A percentile compares a stretch with the other conserved stretches of the same genome.
Evolutionary conservation across 2,888 invertebrate species (phyloP).

Genomic region (Allolobophora icterica): DNA sequence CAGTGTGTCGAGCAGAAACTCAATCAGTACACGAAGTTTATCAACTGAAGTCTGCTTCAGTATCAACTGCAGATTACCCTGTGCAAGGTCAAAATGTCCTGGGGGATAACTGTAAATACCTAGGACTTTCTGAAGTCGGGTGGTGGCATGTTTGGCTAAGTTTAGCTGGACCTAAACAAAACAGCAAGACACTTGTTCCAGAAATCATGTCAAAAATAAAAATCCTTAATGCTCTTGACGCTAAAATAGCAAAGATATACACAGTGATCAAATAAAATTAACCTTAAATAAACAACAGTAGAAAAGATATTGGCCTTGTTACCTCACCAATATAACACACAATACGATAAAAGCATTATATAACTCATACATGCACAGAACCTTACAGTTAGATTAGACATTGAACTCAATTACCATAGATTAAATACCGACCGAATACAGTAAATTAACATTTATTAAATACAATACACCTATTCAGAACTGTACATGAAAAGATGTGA

Average conservation of each 20-base stretch:
- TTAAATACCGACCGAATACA: too few species aligned
- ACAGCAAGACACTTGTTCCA: background rate
- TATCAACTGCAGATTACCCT: slow-evolving; percentile 65
- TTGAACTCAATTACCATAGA: background rate
- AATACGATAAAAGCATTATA: background rate
- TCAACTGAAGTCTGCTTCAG: slow-evolving; percentile 75
- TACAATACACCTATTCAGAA: too few species aligned
- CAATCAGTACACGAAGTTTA: slow-evolving; percentile 81
- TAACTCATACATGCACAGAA: background rate
- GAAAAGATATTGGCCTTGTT: background rate
- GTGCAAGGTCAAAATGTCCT: background rate
- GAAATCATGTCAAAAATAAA: background rate
- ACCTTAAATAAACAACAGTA: background rate
- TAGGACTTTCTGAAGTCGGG: slow-evolving; percentile 74
- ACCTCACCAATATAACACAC: background rate
- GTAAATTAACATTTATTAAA: too few species aligned
- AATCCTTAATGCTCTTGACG: background rate
- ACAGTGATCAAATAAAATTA: background rate
- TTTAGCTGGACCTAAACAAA: slow-evolving; percentile 76
- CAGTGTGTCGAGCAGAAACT: slow-evolving; percentile 81
- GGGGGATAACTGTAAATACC: slow-evolving; percentile 49
- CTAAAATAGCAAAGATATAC: background rate
- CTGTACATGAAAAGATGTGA: too few species aligned
- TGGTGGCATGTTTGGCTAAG: slow-evolving; percentile 72
- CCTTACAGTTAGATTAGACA: background rate